phyloP scores from a whole-genome alignment of 2,888 invertebrate species.

The Carcina quercana region DNA sequence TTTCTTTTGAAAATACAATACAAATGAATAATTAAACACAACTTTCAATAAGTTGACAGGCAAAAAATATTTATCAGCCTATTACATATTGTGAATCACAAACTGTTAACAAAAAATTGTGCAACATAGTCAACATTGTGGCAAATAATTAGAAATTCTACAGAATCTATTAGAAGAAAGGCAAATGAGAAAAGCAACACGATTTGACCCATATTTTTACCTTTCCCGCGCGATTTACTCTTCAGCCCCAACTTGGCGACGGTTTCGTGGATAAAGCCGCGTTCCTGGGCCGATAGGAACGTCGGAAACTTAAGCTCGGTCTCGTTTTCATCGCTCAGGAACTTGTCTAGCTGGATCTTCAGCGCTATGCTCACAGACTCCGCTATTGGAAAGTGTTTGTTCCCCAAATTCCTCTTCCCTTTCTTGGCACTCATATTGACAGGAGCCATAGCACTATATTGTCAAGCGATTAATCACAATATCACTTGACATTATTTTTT shows the following conservation, averaged over 20 bases:
- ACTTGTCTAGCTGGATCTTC: constrained; percentile 64
- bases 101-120: too few species aligned
- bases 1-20: too few species aligned
- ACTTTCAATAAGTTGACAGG: too few species aligned
- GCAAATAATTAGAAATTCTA: too few species aligned
- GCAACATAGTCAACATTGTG: too few species aligned
- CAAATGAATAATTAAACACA: too few species aligned
- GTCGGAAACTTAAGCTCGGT: constrained; percentile 78
- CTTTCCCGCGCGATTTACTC: constrained; percentile 88
- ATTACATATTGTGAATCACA: too few species aligned
- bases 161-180: background rate
- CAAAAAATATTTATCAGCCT: too few species aligned
- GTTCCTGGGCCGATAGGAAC: constrained; percentile 83
- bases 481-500: too few species aligned
- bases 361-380: constrained; percentile 67
- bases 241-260: constrained; percentile 80
- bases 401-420: constrained; percentile 49
- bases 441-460: too few species aligned
- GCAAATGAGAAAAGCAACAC: background rate
- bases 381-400: constrained; percentile 62
- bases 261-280: constrained; percentile 85
- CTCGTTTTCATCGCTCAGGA: constrained; percentile 61
- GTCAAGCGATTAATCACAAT: too few species aligned
- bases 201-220: constrained; percentile 59
- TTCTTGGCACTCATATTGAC: constrained; percentile 60